Evolutionary conservation across 2,113 vertebrate species (phyloP), one percentile per base, ranked within the genome.

Genomic region (Tricholaema leucomelas): DNA sequence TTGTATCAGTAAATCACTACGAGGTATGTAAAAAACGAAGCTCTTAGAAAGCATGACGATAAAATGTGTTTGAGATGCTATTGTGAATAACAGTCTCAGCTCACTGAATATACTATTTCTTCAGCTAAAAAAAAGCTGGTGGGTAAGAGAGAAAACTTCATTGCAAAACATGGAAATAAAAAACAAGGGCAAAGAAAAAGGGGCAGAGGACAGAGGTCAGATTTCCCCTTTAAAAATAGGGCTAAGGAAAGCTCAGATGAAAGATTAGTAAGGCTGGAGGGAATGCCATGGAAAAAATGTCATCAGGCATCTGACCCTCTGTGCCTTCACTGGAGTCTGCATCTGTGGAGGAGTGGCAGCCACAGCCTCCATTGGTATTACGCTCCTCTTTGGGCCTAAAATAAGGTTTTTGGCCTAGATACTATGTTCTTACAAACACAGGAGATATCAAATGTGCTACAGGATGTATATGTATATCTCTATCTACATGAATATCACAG

Each of bases 171-270:
- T 72, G 66, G 74, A 91, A 90, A 90, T 90, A 38, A 78, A 94
- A 94, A 95, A 95, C 94, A 96, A 94, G 95, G 90, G 85, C 92
- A 96, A 91, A 94, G 90, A 93, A 95, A 91, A 91, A 90, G 95
- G 95, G 96, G 84, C 83, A 91, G 93, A 92, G 92, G 91, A 95
- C 85, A 92, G 92, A 95, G 96, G 95, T 96, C 96, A 95, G 94
- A 96, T 96, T 95, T 94, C 96, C 90, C 92, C 96, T 96, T 95
- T 96, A 95, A 96, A 96, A 96, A 96, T 96, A 96, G 96, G 95
- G 91, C 93, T 94, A 96, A 92, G 96, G 95, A 95, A 96, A 95
- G 92, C 95, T 96, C 95, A 96, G 96, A 96, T 95, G 95, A 96
- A 89, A 93, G 93, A 95, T 96, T 95, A 96, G 94, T 95, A 95